Percentiles rank a stretch among this genome's conserved stretches.
These are phyloP conservation scores for Ursus arctos DNA, from an alignment of 2,113 vertebrate species.

Conservation along the genomic window DNA sequence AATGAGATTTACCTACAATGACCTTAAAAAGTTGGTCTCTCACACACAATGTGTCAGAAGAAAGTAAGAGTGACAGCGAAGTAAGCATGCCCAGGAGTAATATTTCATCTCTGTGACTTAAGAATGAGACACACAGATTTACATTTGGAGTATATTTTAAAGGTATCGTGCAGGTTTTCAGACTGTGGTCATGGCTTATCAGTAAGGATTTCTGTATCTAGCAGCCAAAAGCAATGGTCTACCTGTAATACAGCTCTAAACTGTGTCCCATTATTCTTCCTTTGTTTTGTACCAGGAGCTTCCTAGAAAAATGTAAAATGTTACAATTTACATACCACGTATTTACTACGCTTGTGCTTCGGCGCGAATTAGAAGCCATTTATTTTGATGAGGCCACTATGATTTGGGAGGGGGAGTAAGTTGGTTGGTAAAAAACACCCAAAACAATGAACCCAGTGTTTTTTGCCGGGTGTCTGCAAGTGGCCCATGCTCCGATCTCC, in stretches of 20 bases:
- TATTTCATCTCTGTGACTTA: neutral
- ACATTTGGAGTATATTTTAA: neutral
- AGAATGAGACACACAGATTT: neutral
- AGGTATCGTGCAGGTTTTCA: neutral
- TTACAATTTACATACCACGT: neutral
- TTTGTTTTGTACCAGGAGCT: neutral
- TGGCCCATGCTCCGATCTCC: neutral
- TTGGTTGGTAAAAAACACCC: neutral
- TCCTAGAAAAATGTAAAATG: neutral
- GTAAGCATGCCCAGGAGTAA: accelerated
- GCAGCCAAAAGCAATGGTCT: neutral
- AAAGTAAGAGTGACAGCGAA: neutral
- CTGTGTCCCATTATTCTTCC: no score
- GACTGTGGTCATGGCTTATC: no score
- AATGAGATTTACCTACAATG: neutral
- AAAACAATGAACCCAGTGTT: neutral
- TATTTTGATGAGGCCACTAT: neutral
- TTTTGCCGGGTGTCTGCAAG: neutral
- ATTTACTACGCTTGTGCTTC: no score
- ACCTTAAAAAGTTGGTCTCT: neutral
- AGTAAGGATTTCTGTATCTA: neutral
- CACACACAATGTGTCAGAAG: neutral
- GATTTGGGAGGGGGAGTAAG: accelerated
- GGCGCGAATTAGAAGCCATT: neutral
- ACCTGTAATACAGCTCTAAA: neutral